Conservation (phyloP, 2,888 invertebrate genomes). For the Eremobia ochroleuca region DNA sequence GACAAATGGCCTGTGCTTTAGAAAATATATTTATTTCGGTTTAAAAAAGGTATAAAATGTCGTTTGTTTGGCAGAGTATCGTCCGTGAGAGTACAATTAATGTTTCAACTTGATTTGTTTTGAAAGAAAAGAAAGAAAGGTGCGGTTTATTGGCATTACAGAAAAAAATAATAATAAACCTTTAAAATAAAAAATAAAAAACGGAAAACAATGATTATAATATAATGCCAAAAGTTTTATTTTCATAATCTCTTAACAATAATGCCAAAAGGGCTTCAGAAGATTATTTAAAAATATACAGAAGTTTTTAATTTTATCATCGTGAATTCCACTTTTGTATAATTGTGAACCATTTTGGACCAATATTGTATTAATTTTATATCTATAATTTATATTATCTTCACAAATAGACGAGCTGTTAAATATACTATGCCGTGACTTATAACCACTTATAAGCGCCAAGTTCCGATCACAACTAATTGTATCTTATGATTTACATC, state of each 20-base stretch:
- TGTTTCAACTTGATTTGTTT: background rate
- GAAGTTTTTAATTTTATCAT: background rate
- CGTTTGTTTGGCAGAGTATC: background rate
- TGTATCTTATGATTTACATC: constrained; percentile 37
- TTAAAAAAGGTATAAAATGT: background rate
- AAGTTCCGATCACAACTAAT: constrained; percentile 49
- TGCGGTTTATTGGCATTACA: background rate
- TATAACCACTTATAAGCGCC: constrained; percentile 13
- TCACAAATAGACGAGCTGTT: constrained; percentile 30
- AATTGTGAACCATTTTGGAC: background rate
- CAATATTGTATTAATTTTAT: constrained; percentile 4
- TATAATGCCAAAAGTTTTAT: too few relatives aligned
- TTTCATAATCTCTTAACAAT: too few relatives aligned
- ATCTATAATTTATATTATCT: constrained; percentile 10
- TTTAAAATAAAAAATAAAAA: background rate
- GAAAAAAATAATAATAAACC: background rate
- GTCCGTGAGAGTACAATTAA: background rate
- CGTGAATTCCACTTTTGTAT: background rate
- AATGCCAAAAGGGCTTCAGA: background rate
- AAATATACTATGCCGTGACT: constrained; percentile 15
- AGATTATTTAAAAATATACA: background rate
- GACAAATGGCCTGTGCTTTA: constrained; percentile 23
- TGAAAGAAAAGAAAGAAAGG: background rate
- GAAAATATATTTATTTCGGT: constrained; percentile 1
- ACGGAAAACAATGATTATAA: background rate